Percentiles rank a stretch among this genome's conserved stretches.
These are phyloP conservation scores for Leucoma salicis DNA, from an alignment of 2,888 invertebrate species.

Conservation along the genomic window DNA sequence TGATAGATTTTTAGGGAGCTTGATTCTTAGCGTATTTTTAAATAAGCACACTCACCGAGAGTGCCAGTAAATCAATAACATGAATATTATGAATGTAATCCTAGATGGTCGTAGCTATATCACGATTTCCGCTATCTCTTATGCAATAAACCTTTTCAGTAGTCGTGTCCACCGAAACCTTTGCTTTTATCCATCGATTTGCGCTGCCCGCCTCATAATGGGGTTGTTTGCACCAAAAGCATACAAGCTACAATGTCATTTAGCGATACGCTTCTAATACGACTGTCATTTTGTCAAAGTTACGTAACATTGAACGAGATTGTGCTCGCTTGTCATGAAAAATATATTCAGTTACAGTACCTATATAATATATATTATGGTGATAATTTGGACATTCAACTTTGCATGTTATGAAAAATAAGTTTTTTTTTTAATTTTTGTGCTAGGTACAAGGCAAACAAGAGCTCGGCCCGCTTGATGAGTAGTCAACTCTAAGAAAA, in stretches of 20 bases:
- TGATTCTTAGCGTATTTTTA: too few relatives aligned
- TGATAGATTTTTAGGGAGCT: too few relatives aligned
- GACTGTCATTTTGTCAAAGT: constrained; percentile 33
- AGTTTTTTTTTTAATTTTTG: too few relatives aligned
- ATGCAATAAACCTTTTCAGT: constrained; percentile 17
- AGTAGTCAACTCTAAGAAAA: too few relatives aligned
- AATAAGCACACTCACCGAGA: too few relatives aligned
- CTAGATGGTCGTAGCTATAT: not conserved
- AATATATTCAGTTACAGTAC: constrained; percentile 1
- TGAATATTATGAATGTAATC: too few relatives aligned
- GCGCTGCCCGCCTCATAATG: constrained; percentile 43
- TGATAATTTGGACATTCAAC: constrained; percentile 24
- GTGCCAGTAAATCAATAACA: too few relatives aligned
- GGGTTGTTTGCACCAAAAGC: constrained; percentile 55
- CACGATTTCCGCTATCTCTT: constrained; percentile 20
- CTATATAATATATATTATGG: too few relatives aligned
- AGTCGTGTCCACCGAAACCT: constrained; percentile 55
- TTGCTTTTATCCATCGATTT: constrained; percentile 52
- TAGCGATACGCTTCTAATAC: constrained; percentile 48
- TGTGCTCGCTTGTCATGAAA: constrained; percentile 4
- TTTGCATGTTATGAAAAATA: too few relatives aligned
- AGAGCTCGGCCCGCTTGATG: too few relatives aligned
- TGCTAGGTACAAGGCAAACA: too few relatives aligned
- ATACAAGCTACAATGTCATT: constrained; percentile 52
- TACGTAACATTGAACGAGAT: constrained; percentile 29